These are phyloP conservation scores for Suncus etruscus DNA, from an alignment of 2,113 vertebrate species.

Conservation along the genomic window DNA sequence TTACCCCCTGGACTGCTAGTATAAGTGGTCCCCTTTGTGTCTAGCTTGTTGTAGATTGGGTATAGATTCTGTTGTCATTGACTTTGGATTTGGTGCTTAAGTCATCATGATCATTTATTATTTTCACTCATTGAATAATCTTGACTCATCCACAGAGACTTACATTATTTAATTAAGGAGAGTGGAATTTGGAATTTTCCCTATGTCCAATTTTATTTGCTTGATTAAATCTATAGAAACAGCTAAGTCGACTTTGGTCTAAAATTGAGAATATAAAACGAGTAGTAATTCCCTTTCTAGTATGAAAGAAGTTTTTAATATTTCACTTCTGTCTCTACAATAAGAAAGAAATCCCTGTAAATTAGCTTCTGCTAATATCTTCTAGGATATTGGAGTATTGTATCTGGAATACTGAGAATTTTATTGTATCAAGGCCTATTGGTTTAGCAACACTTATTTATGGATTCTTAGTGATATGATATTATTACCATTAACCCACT, in stretches of 20 bases:
- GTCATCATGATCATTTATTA: no score
- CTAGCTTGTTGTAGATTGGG: no score
- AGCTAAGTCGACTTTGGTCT: not conserved
- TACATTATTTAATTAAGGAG: constrained; percentile 39
- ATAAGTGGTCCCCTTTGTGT: no score
- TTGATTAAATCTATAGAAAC: constrained; percentile 8
- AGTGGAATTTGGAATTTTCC: constrained; percentile 16
- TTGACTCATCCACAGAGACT: constrained; percentile 1
- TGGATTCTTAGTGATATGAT: not conserved
- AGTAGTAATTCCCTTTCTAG: not conserved
- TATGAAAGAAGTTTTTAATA: not conserved
- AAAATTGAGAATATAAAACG: no score
- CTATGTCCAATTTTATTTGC: constrained; percentile 65
- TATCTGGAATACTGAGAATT: not conserved
- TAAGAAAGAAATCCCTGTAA: not conserved
- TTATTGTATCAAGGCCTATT: not conserved
- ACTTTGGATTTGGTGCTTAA: no score
- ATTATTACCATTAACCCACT: not conserved
- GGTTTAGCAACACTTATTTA: constrained; percentile 71
- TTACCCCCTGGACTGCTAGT: no score
- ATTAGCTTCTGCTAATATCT: constrained; percentile 55
- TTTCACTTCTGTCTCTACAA: not conserved
- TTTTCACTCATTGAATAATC: not conserved
- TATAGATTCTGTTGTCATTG: no score
- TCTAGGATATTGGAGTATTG: not conserved